Base-by-base conservation (phyloP, 2,797 vertebrate species). In the Epinephelus awoara region DNA sequence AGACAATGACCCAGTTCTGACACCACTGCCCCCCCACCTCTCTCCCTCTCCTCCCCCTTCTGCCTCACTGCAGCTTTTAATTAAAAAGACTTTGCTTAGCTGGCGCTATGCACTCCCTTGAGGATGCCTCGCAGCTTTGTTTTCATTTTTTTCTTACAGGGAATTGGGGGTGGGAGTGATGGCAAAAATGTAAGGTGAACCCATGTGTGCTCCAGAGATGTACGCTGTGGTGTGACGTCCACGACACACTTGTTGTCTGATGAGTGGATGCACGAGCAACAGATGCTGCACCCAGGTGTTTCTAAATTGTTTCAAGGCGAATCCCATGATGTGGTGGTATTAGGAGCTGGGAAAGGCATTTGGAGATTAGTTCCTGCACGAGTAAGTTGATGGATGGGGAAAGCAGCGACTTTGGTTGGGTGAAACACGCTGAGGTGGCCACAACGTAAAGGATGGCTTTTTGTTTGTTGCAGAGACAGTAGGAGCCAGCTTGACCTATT, bases 1-100 rank as follows among this genome's bases (percentile, higher is more conserved):
- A 95, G 95, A 95, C 94, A 95, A 94, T 95, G 94, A 95, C 95
- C 94, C 95, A 95, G 85, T 96, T 95, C 93, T 94, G 91, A 94
- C 93, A 94, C 93, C 91, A 66, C 82, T 84, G 67, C 79, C 79
- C 74, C 84, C 59, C 40, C 76, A 59, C 82, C 14, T 66, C 77
- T 77, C 75, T 85, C 70, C 62, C 59, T 69, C 82, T 70, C 79
- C 68, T 71, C 83, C 77, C 80, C 65, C 82, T 90, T 90, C 90
- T 90, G 89, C 91, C 90, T 92, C 90, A 86, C 94, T 94, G 90
- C 85, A 92, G 92, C 91, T 91, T 94, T 94, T 95, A 94, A 96
- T 96, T 95, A 95, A 94, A 95, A 94, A 94, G 93, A 94, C 93
- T 95, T 93, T 92, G 93, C 93, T 93, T 93, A 92, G 91, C 92